Evolutionary conservation across 2,113 vertebrate genomes (phyloP), one percentile per base, ranked within the genome.

Genomic region (Gallinago paraguaiae): DNA sequence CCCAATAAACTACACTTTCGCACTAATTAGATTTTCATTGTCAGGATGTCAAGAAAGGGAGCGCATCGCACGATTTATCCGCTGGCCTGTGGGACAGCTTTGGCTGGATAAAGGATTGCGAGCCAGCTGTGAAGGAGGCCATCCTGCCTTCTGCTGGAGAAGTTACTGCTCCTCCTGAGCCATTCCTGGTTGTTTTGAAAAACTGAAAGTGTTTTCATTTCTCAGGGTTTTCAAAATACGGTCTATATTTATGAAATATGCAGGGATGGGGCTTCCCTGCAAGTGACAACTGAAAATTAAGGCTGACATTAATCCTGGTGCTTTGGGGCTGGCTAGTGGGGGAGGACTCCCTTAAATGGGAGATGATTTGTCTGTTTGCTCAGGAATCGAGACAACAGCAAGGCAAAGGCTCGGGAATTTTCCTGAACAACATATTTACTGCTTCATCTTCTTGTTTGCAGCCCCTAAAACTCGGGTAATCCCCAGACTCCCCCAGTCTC

Each of bases 41-140:
- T 71, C 56, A 56, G 77, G 50, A 35, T 86, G 81, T 69, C 72
- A 51, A 86, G 76, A 60, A 84, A 50, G 12, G 45, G 82, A 87
- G 75, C 3, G 1, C 46, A 17, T n/a, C 37, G 30, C 74, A 77
- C 51, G 59, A 77, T 88, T 82, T 91, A 85, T 95, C 69, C 4
- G 11, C 46, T 63, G 48, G 68, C 82, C 82, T 72, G 30, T 28
- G 75, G 84, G 75, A 82, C 45, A 72, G 70, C 67, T 80, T 53
- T 82, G 0, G 2, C 45, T 90, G 75, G 67, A 92, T 92, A 76
- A 95, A 87, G 0, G 53, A 84, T 25, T 19, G 63, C 53, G 35
- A 54, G 78, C 19, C 93, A 94, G 91, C 70, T 91, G 96, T 82
- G 90, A 72, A 90, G 91, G 83, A 91, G 54, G 78, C 43, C 54